These are phyloP conservation scores for Brachionus calyciflorus DNA, from an alignment of 1,140 invertebrate species.

Conservation along the genomic window DNA sequence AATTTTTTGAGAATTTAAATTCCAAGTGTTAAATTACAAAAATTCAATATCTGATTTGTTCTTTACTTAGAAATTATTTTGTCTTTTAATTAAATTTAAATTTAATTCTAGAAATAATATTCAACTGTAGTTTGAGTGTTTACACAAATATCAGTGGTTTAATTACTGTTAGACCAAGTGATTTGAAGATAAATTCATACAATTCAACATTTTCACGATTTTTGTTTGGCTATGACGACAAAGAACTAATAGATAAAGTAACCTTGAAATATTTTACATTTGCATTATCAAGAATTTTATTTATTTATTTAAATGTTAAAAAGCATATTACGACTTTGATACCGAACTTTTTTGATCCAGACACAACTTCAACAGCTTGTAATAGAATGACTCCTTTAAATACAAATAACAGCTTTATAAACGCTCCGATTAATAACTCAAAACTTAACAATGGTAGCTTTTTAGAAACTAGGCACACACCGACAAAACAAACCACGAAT, in stretches of 20 bases:
- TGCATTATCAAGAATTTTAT: conserved; percentile 27
- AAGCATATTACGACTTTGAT: conserved; percentile 52
- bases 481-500: background rate
- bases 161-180: conserved; percentile 67
- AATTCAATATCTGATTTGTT: no score
- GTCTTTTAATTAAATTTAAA: no score
- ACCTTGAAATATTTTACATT: conserved; percentile 32
- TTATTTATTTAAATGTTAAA: conserved; percentile 26
- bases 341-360: conserved; percentile 52
- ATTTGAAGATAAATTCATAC: conserved; percentile 65
- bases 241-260: conserved; percentile 66
- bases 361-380: conserved; percentile 43
- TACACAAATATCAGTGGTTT: conserved; percentile 70
- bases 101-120: conserved; percentile 48
- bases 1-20: no score
- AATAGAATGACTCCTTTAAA: conserved; percentile 31
- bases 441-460: conserved; percentile 21
- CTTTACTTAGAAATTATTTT: no score
- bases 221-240: conserved; percentile 67
- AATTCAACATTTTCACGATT: conserved; percentile 69
- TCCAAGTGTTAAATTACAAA: no score
- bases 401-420: background rate
- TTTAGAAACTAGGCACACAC: conserved; percentile 8
- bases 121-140: conserved; percentile 58
- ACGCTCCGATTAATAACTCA: background rate